Base-by-base conservation (phyloP, 2,888 invertebrate genomes). In the Acanthosepion esculentum region DNA sequence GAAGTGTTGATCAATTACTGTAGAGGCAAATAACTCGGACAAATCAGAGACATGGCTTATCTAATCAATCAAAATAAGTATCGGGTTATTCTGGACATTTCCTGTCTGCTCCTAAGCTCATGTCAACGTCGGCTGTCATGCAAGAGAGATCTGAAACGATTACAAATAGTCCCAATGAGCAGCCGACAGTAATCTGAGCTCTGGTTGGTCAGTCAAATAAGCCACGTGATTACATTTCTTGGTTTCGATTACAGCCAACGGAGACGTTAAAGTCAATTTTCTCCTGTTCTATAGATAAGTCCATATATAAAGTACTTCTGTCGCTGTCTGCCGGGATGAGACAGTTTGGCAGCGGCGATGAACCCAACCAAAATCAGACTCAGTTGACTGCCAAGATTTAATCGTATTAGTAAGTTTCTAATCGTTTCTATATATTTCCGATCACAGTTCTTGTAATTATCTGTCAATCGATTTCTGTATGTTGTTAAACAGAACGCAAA, bases 61-160 rank as follows among this genome's bases (percentile, higher is more conserved):
- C 78, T 78, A 78, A 78, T 78, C 78, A 78, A 78, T 78, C 78
- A 10, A n/a, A 78, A 78, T 78, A 78, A 78, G n/a, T 78, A 78
- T 78, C 78, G 23, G n/a, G n/a, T 78, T 78, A 78, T 78, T 33
- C 78, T 18, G 78, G 78, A n/a, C 78, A 78, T n/a, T 78, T 78
- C n/a, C n/a, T n/a, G 78, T 78, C 78, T 15, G 15, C 15, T 33
- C n/a, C 18, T n/a, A 78, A 78, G n/a, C 78, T 78, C 78, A 33
- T 78, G n/a, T 78, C 78, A 78, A n/a, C 78, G 78, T n/a, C 23
- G 78, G n/a, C n/a, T 33, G 78, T 78, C 78, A 78, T 78, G 78
- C 78, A n/a, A 78, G 33, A n/a, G 33, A n/a, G 33, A 78, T 78
- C 12, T 12, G 78, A 78, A 78, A 78, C 15, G 78, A 78, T 78